A percentile compares a stretch with the other conserved stretches of the same genome.
Conservation (phyloP, 2,797 vertebrate species). For the Peromyscus nudipes region DNA sequence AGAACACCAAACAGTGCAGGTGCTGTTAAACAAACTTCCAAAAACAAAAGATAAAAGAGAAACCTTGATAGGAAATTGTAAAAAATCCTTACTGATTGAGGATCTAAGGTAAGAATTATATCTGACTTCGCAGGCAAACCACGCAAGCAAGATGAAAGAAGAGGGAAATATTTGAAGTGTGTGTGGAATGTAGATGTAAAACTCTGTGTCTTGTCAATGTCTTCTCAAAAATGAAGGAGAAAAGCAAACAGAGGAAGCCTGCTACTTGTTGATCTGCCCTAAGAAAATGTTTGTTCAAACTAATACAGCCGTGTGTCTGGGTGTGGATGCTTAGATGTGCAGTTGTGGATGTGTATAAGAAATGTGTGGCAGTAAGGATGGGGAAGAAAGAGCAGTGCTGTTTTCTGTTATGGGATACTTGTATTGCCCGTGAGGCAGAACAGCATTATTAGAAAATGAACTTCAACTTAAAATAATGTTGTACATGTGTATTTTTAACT, state of each 20-base stretch:
- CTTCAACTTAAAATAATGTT: neutral
- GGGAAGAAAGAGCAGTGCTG: neutral
- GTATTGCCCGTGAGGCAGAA: neutral
- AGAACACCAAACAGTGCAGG: neutral
- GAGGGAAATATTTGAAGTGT: neutral
- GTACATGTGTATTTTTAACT: neutral
- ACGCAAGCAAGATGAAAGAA: neutral
- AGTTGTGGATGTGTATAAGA: neutral
- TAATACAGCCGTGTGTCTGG: neutral
- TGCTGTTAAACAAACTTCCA: neutral
- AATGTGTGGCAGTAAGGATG: neutral
- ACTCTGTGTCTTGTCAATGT: neutral
- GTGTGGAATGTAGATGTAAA: neutral
- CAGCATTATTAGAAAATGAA: neutral
- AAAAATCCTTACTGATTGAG: neutral
- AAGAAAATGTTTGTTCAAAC: neutral
- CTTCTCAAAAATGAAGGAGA: neutral
- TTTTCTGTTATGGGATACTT: neutral
- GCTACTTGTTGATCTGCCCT: neutral
- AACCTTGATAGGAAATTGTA: neutral
- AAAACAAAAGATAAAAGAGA: neutral
- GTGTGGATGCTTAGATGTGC: neutral
- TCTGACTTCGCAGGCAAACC: neutral
- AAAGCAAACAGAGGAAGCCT: neutral
- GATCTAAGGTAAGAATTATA: neutral